phyloP scores from a whole-genome alignment of 2,113 vertebrate genomes.

The Apteryx owenii region DNA sequence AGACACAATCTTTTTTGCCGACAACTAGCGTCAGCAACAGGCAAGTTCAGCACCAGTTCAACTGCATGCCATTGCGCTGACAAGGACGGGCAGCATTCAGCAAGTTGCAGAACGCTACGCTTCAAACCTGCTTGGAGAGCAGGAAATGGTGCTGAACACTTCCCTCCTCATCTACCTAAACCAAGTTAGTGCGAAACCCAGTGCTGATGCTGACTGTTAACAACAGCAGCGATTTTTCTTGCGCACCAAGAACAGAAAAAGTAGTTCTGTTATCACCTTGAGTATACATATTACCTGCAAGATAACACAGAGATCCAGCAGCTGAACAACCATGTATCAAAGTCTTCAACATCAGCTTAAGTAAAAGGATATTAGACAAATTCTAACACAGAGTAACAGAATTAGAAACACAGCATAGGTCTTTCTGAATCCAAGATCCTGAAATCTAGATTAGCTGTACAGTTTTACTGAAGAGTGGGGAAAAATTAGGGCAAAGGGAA shows the following conservation, averaged over 20 bases:
- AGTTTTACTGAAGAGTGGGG: not conserved
- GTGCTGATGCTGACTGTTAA: not conserved
- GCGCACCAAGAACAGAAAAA: not conserved
- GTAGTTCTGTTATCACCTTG: not conserved
- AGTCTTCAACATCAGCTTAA: not conserved
- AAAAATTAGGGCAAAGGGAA: not conserved
- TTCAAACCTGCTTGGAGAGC: not conserved
- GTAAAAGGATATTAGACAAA: not conserved
- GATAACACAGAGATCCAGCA: not conserved
- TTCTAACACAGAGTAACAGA: not conserved
- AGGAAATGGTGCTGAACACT: not conserved
- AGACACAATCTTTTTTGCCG: not conserved
- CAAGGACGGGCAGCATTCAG: not conserved
- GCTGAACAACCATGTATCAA: not conserved
- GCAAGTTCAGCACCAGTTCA: not conserved
- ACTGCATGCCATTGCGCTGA: not conserved
- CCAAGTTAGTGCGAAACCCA: not conserved
- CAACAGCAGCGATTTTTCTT: not conserved
- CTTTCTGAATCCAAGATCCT: not conserved
- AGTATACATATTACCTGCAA: not conserved
- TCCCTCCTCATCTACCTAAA: not conserved
- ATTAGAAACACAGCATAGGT: not conserved
- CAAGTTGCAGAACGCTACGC: not conserved
- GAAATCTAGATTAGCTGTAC: not conserved
- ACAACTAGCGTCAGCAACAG: not conserved